Percentiles rank a stretch among this genome's conserved stretches.
phyloP scores from a whole-genome alignment of 2,888 invertebrate genomes.

The Aproaerema taeniolella region DNA sequence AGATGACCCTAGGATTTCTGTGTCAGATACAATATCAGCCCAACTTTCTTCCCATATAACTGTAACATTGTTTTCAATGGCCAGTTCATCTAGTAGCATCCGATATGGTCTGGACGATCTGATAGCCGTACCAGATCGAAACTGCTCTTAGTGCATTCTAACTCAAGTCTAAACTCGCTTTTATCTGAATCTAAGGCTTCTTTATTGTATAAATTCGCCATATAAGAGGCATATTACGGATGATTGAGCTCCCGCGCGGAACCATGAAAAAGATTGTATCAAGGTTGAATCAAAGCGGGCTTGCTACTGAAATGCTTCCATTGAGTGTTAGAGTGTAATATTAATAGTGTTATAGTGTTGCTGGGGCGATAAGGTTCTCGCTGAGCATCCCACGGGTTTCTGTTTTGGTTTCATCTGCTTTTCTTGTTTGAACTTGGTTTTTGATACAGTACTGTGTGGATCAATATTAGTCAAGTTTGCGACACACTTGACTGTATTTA shows the following conservation, averaged over 20 bases:
- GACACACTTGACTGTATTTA: too few species aligned
- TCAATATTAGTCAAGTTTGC: too few species aligned
- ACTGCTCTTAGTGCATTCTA: slow-evolving; percentile 15
- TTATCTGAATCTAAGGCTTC: slow-evolving; percentile 48
- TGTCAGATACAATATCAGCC: slow-evolving; percentile 10
- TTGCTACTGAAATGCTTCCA: slow-evolving; percentile 10
- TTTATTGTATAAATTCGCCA: slow-evolving; percentile 57
- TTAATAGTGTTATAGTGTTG: too few species aligned
- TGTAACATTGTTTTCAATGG: slow-evolving; percentile 28
- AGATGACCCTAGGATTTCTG: slow-evolving; percentile 14
- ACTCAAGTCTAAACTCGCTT: slow-evolving; percentile 25
- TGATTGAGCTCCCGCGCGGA: slow-evolving; percentile 30
- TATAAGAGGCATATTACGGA: slow-evolving; percentile 41
- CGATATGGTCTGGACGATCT: slow-evolving; percentile 39
- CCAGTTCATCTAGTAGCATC: slow-evolving; percentile 37
- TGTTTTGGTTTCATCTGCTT: too few species aligned
- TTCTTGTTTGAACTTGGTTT: too few species aligned
- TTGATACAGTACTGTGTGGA: too few species aligned
- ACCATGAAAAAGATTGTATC: slow-evolving; percentile 23
- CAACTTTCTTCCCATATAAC: slow-evolving; percentile 11
- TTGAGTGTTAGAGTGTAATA: too few species aligned
- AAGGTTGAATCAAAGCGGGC: too few species aligned
- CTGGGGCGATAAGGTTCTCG: too few species aligned
- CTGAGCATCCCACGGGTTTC: too few species aligned
- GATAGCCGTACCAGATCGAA: slow-evolving; percentile 36